Evolutionary conservation across 37 sponge, comb jelly and placozoan species (phyloP), one percentile per base, ranked within the genome.

Genomic region (Bolinopsis microptera): DNA sequence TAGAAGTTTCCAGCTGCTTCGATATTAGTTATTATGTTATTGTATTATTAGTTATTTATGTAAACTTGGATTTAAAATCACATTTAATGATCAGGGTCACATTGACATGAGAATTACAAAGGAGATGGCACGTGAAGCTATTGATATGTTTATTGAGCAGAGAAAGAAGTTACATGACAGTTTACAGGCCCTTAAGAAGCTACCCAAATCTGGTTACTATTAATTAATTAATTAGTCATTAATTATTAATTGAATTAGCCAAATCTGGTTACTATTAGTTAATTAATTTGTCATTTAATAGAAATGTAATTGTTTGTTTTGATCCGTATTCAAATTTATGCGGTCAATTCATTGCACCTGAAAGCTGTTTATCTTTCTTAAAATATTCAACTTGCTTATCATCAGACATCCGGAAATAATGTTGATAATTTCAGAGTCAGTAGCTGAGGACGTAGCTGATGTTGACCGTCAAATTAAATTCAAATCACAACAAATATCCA

Each of bases 21-120:
- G n/a, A n/a, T n/a, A n/a, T n/a, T n/a, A n/a, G n/a, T n/a, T n/a
- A n/a, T n/a, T n/a, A n/a, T n/a, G n/a, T n/a, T n/a, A n/a, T n/a
- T n/a, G n/a, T n/a, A n/a, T n/a, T n/a, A n/a, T n/a, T n/a, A n/a
- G n/a, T n/a, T n/a, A n/a, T n/a, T n/a, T n/a, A n/a, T n/a, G n/a
- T n/a, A n/a, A n/a, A n/a, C n/a, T n/a, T n/a, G n/a, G n/a, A n/a
- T n/a, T n/a, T n/a, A n/a, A n/a, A n/a, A n/a, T n/a, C n/a, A n/a
- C n/a, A n/a, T n/a, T n/a, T n/a, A n/a, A n/a, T n/a, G n/a, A n/a
- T 41, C 61, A 86, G 90, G 90, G 90, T 86, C 90, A 86, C 90
- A 86, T 86, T 28, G 90, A 86, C 61, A 41, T 86, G 30, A 38
- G 41, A 5, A 39, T 86, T n/a, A 86, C 90, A 2, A 86, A 39